Conservation (phyloP, 2,113 vertebrate genomes). For the Riparia riparia region DNA sequence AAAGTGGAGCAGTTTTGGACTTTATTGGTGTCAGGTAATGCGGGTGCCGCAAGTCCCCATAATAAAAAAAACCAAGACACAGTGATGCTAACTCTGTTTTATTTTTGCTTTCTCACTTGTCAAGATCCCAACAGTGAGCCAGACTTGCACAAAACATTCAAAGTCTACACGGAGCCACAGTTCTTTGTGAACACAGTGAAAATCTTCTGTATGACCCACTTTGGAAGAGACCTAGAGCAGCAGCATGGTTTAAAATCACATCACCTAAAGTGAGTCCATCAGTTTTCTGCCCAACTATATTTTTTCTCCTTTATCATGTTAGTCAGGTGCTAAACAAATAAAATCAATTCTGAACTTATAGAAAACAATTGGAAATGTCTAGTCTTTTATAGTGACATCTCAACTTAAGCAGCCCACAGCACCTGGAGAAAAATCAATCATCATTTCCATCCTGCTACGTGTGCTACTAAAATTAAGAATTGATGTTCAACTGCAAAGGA, state of each 20-base stretch:
- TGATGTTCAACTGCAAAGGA: constrained; percentile 58
- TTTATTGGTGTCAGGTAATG: rapidly evolving
- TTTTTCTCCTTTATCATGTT: constrained; percentile 30
- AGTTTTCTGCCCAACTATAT: not conserved
- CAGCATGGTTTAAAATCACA: not conserved
- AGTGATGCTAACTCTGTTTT: not conserved
- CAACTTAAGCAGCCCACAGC: constrained; percentile 64
- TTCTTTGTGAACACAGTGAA: not conserved
- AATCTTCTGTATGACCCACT: not conserved
- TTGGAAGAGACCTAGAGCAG: not conserved
- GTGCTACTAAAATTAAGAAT: constrained; percentile 74
- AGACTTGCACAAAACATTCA: not conserved
- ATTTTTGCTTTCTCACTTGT: constrained; percentile 18
- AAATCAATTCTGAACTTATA: constrained; percentile 74
- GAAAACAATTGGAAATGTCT: constrained; percentile 77
- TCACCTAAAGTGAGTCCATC: not conserved
- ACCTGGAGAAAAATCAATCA: constrained; percentile 74
- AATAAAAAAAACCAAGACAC: not conserved
- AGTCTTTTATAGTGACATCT: constrained; percentile 72
- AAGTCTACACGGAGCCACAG: not conserved
- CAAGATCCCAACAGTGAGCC: not conserved
- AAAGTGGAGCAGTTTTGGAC: not conserved
- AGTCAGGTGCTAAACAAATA: constrained; percentile 70
- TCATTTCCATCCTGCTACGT: constrained; percentile 63
- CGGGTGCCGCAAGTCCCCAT: not conserved